Conservation (phyloP, 1,140 invertebrate species). For the Euura saliciscinereae region DNA sequence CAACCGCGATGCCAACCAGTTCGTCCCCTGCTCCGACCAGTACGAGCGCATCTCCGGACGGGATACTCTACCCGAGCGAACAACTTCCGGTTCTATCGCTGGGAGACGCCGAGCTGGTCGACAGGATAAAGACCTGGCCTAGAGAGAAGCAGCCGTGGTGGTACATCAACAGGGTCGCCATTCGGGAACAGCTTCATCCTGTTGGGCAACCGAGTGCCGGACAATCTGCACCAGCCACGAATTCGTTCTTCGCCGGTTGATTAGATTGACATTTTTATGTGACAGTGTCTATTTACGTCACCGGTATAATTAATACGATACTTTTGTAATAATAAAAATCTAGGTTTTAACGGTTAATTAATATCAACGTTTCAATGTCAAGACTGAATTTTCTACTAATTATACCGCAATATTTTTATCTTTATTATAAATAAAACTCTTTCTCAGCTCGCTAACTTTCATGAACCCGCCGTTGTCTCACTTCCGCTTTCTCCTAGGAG, state of each 20-base stretch:
- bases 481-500: too few species aligned
- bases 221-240: not conserved
- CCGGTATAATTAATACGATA: too few species aligned
- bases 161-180: conserved; percentile 62
- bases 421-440: too few species aligned
- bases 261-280: not conserved
- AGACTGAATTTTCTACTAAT: too few species aligned
- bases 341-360: too few species aligned
- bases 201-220: not conserved
- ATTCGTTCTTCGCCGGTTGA: not conserved
- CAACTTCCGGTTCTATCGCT: conserved; percentile 55
- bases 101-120: conserved; percentile 57
- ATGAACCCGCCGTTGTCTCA: too few species aligned
- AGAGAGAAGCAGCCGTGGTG: conserved; percentile 64
- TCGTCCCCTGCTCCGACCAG: not conserved
- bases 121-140: conserved; percentile 60
- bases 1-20: too few species aligned
- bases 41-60: conserved; percentile 25
- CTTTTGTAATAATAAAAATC: too few species aligned
- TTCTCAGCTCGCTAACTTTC: too few species aligned
- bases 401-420: too few species aligned
- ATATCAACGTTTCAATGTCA: too few species aligned
- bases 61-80: conserved; percentile 58
- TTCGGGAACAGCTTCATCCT: conserved; percentile 48
- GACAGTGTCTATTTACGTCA: too few species aligned